Conservation (phyloP, 2,797 vertebrate species). For the Bucorvus abyssinicus region DNA sequence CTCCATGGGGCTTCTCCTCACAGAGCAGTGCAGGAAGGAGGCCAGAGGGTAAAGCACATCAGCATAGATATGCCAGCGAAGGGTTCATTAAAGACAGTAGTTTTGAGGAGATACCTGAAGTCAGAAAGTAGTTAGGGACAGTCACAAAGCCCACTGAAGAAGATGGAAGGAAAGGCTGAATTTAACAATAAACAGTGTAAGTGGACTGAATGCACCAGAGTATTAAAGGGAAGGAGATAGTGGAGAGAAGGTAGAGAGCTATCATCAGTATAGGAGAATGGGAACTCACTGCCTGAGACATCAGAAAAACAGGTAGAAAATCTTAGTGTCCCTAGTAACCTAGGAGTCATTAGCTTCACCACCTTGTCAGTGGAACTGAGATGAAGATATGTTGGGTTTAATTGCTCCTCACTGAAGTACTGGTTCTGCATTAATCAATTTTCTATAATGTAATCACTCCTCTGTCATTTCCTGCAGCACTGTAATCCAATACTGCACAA, state of each 20-base stretch:
- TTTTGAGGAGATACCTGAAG: background rate
- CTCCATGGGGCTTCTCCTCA: background rate
- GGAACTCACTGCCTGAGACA: background rate
- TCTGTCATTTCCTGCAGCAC: slow-evolving; percentile 13
- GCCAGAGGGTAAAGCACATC: background rate
- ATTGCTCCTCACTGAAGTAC: background rate
- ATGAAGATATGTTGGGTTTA: background rate
- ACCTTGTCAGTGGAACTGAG: background rate
- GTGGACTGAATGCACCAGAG: background rate
- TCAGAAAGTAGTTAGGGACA: background rate
- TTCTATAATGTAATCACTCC: background rate
- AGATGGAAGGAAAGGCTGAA: background rate
- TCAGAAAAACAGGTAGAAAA: background rate
- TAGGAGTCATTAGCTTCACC: background rate
- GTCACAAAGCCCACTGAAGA: background rate
- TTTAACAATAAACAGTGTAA: background rate
- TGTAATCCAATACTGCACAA: slow-evolving; percentile 35
- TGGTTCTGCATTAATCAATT: background rate
- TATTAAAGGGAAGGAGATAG: background rate
- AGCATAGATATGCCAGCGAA: background rate
- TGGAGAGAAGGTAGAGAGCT: background rate
- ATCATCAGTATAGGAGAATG: background rate
- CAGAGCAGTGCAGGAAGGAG: background rate
- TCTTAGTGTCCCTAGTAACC: background rate
- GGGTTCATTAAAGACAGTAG: background rate